These are phyloP conservation scores for Typhlomys cinereus DNA, from an alignment of 2,113 vertebrate genomes.

Conservation along the genomic window DNA sequence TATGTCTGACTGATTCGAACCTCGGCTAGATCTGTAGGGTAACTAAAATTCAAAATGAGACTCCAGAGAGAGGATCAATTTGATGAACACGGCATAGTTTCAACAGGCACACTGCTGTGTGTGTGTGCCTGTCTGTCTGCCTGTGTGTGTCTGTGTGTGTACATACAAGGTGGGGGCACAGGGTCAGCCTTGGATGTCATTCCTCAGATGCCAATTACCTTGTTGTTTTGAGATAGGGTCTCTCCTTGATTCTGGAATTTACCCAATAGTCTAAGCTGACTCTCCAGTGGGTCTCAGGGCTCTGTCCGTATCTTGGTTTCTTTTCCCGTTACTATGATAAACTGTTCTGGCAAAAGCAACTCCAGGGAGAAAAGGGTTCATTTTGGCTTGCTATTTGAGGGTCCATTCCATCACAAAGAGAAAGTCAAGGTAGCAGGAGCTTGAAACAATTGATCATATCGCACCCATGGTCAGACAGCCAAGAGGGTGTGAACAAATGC, in stretches of 20 bases:
- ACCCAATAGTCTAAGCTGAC: not conserved
- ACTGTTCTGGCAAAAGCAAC: too few species aligned
- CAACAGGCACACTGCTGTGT: not conserved
- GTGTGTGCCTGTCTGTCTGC: too few species aligned
- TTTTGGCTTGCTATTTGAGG: too few species aligned
- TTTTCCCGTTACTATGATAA: too few species aligned
- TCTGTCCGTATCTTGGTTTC: too few species aligned
- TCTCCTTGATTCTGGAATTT: not conserved
- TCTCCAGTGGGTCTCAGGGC: too few species aligned
- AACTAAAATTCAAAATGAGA: not conserved
- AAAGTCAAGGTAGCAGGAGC: too few species aligned
- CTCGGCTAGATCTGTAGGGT: not conserved
- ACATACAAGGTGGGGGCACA: not conserved
- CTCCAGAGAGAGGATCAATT: not conserved
- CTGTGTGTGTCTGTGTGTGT: not conserved
- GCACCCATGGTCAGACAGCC: too few species aligned
- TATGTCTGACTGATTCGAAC: constrained; percentile 16
- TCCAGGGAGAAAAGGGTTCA: too few species aligned
- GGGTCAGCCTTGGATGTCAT: not conserved
- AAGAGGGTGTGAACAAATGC: too few species aligned
- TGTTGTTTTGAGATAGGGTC: not conserved
- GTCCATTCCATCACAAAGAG: too few species aligned
- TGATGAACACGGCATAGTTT: not conserved
- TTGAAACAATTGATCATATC: too few species aligned
- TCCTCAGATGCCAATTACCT: not conserved